These are phyloP conservation scores for Xestobium rufovillosum DNA, from an alignment of 2,888 invertebrate genomes.

Conservation along the genomic window DNA sequence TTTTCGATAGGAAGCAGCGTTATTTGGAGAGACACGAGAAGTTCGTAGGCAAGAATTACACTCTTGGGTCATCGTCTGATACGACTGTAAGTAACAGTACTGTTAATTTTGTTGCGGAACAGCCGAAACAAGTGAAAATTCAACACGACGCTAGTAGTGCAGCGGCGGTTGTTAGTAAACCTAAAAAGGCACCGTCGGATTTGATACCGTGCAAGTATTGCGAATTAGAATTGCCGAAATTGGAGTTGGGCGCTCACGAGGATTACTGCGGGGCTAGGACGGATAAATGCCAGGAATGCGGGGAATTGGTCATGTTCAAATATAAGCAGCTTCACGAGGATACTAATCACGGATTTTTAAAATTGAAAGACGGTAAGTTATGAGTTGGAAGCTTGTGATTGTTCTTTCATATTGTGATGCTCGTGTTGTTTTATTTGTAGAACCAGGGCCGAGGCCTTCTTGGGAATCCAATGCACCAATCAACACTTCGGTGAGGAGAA, in stretches of 20 bases:
- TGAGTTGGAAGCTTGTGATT: constrained; percentile 4
- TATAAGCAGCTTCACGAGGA: constrained; percentile 57
- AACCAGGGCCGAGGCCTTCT: constrained; percentile 45
- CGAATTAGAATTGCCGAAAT: constrained; percentile 55
- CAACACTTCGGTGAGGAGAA: constrained; percentile 18
- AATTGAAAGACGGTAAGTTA: constrained; percentile 51
- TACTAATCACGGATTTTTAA: constrained; percentile 58
- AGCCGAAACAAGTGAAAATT: constrained; percentile 5
- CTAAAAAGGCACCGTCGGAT: constrained; percentile 16
- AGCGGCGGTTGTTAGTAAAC: constrained; percentile 1
- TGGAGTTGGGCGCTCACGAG: constrained; percentile 55
- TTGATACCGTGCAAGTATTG: constrained; percentile 57
- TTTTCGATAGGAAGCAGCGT: constrained; percentile 26
- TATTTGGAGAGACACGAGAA: constrained; percentile 16
- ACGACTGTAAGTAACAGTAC: neutral
- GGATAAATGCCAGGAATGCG: constrained; percentile 59
- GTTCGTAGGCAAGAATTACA: constrained; percentile 5
- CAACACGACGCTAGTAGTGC: neutral
- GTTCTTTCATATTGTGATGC: too few species aligned
- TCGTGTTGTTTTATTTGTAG: constrained; percentile 30
- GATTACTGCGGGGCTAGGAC: constrained; percentile 66
- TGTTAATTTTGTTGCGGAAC: constrained; percentile 6
- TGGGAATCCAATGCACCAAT: constrained; percentile 38
- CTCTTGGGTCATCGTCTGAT: neutral
- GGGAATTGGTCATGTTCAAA: constrained; percentile 62